Evolutionary conservation across 2,797 vertebrate genomes (phyloP).

Genomic region (Alfaro cultratus): DNA sequence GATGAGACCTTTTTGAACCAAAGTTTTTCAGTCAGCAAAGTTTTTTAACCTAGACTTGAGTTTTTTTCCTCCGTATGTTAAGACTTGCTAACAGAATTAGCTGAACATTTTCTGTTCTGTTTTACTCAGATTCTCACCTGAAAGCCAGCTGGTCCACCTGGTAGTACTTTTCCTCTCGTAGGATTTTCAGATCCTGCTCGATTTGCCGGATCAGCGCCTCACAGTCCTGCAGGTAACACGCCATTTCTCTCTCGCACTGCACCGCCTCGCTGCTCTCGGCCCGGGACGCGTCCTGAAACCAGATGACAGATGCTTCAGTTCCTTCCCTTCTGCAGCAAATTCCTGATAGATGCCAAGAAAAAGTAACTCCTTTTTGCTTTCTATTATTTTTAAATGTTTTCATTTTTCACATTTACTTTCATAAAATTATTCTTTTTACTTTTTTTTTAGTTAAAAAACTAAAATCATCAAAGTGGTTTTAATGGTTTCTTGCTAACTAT

Average conservation of each 20-base stretch:
- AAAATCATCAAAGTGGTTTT: not conserved
- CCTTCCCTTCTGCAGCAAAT: too few relatives aligned
- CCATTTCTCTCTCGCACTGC: constrained; percentile 90
- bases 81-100: not conserved
- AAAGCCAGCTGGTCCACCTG: constrained; percentile 95
- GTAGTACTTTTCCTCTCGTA: constrained; percentile 93
- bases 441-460: not conserved
- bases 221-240: constrained; percentile 92
- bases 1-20: too few relatives aligned
- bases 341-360: not conserved
- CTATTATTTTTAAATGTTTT: too few relatives aligned
- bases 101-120: not conserved
- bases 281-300: constrained; percentile 88
- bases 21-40: too few relatives aligned
- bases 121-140: constrained; percentile 81
- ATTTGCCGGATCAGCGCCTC: constrained; percentile 89
- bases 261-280: constrained; percentile 89
- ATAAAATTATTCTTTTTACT: not conserved
- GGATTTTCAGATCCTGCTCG: constrained; percentile 91
- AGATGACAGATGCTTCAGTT: too few relatives aligned
- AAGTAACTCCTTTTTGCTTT: not conserved
- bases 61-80: too few relatives aligned
- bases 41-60: too few relatives aligned
- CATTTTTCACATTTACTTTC: not conserved
- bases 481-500: too few relatives aligned